Conservation (phyloP, 1,140 invertebrate species). For the Coelopa frigida region DNA sequence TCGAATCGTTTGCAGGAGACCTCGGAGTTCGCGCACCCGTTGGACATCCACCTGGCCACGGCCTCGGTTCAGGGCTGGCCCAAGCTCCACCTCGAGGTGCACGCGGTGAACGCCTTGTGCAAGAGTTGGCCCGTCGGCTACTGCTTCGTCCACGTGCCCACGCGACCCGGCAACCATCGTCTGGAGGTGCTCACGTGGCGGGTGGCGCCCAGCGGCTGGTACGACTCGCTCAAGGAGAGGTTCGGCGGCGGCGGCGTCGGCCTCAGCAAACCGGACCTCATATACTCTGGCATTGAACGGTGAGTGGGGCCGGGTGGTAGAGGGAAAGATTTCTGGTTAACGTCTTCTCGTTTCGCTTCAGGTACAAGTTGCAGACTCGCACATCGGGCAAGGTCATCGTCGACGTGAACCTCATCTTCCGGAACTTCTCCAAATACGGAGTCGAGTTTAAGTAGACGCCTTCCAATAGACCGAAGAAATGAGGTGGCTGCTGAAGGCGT, state of each 20-base stretch:
- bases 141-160: slow-evolving; percentile 34
- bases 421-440: slow-evolving; percentile 39
- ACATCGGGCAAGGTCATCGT: slow-evolving; percentile 39
- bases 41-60: slow-evolving; percentile 67
- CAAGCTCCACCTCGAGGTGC: slow-evolving; percentile 36
- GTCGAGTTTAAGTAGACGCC: slow-evolving; percentile 38
- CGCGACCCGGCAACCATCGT: slow-evolving; percentile 29
- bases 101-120: slow-evolving; percentile 37
- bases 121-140: slow-evolving; percentile 42
- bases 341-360: slow-evolving; percentile 7
- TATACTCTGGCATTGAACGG: slow-evolving; percentile 39
- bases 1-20: slow-evolving; percentile 43
- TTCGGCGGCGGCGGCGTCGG: slow-evolving; percentile 37
- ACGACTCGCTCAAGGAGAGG: slow-evolving; percentile 30
- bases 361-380: slow-evolving; percentile 37
- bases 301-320: slow-evolving; percentile 11
- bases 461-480: not conserved
- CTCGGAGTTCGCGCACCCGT: slow-evolving; percentile 63
- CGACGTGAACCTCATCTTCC: slow-evolving; percentile 32
- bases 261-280: slow-evolving; percentile 34
- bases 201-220: slow-evolving; percentile 28
- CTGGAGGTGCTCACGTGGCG: slow-evolving; percentile 40
- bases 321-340: not conserved
- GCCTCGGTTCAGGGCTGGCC: slow-evolving; percentile 62
- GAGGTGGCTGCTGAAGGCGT: not conserved